Percentiles rank a stretch among this genome's conserved stretches.
These are phyloP conservation scores for Sylvicola cinctus DNA, from an alignment of 2,888 invertebrate genomes.

Conservation along the genomic window DNA sequence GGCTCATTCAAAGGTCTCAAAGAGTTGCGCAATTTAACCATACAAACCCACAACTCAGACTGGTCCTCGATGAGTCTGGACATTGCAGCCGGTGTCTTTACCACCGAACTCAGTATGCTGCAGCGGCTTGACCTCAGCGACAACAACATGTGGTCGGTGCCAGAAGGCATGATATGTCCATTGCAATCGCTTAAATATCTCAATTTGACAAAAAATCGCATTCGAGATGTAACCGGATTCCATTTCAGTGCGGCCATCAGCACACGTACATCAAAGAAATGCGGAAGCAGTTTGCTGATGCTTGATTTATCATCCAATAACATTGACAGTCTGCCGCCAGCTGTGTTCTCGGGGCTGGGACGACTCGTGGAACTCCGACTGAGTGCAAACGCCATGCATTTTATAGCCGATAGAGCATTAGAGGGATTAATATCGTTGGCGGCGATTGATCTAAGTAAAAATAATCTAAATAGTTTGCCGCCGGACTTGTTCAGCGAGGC, in stretches of 20 bases:
- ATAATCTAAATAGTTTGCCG: slow-evolving; percentile 72
- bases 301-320: slow-evolving; percentile 71
- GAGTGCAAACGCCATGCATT: slow-evolving; percentile 71
- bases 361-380: slow-evolving; percentile 61
- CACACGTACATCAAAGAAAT: slow-evolving; percentile 24
- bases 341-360: slow-evolving; percentile 58
- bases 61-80: slow-evolving; percentile 75
- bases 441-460: slow-evolving; percentile 73
- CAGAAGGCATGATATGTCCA: slow-evolving; percentile 68
- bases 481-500: slow-evolving; percentile 66
- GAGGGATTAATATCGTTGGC: slow-evolving; percentile 59
- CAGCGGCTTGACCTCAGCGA: slow-evolving; percentile 68
- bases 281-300: slow-evolving; percentile 46
- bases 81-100: slow-evolving; percentile 59
- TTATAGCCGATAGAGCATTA: slow-evolving; percentile 68
- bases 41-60: slow-evolving; percentile 65
- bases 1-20: slow-evolving; percentile 61
- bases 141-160: slow-evolving; percentile 78
- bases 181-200: slow-evolving; percentile 56
- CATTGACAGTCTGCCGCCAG: slow-evolving; percentile 60
- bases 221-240: slow-evolving; percentile 72
- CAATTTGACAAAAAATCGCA: slow-evolving; percentile 69
- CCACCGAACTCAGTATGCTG: slow-evolving; percentile 51
- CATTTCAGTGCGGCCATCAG: slow-evolving; percentile 49
- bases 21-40: slow-evolving; percentile 65